These are phyloP conservation scores for Drosophila mulleri DNA, from an alignment of 2,888 invertebrate species.

Conservation along the genomic window DNA sequence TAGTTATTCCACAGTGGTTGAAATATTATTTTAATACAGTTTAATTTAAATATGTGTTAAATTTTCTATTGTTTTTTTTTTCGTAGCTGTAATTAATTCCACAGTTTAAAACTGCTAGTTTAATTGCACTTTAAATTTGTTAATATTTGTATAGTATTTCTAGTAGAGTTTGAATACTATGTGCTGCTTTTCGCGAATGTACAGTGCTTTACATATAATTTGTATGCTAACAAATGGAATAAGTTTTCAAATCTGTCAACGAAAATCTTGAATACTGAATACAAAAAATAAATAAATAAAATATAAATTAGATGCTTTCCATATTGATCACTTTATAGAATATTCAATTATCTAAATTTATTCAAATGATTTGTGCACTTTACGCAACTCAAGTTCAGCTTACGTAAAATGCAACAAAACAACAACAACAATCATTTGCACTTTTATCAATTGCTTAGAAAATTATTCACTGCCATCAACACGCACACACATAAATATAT, in stretches of 20 bases:
- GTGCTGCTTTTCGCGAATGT: background rate
- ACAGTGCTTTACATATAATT: no score
- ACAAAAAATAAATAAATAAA: background rate
- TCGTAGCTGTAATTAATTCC: background rate
- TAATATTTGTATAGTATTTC: background rate
- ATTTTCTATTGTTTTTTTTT: no score
- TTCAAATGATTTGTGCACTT: conserved; percentile 18
- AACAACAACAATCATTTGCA: conserved; percentile 43
- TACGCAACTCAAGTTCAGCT: conserved; percentile 42
- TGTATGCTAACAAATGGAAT: no score
- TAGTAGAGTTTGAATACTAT: background rate
- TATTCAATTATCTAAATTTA: background rate
- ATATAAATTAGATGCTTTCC: background rate
- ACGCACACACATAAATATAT: conserved; percentile 4
- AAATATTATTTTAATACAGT: background rate
- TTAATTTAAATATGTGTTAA: background rate
- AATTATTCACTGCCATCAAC: conserved; percentile 34
- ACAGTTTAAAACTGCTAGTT: background rate
- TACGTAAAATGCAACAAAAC: conserved; percentile 59
- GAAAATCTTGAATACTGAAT: background rate
- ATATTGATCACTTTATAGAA: background rate
- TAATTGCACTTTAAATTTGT: background rate
- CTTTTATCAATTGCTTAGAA: conserved; percentile 45
- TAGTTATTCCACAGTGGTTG: conserved; percentile 31
- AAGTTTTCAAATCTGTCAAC: no score